Percentiles rank a stretch among this genome's conserved stretches.
Conservation (phyloP, 1,140 invertebrate genomes). For the Aphelinus atriplicis region DNA sequence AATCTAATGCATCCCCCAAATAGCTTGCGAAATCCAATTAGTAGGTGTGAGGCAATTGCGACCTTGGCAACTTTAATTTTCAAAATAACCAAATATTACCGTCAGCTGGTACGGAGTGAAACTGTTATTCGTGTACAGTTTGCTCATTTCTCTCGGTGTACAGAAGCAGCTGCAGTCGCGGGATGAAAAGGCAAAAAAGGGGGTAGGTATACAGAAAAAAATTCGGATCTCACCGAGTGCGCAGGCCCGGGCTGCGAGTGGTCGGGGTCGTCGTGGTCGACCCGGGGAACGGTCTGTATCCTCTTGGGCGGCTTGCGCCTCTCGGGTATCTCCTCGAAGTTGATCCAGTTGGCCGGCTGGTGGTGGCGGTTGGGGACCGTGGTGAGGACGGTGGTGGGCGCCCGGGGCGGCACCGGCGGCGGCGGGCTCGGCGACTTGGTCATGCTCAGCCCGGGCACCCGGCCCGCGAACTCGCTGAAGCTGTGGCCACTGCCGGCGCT, state of each 20-base stretch:
- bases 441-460: constrained; percentile 38
- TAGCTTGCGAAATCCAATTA: too few species aligned
- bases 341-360: constrained; percentile 76
- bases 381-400: constrained; percentile 42
- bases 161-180: too few species aligned
- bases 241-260: constrained; percentile 30
- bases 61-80: too few species aligned
- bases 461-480: constrained; percentile 61
- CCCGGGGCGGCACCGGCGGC: constrained; percentile 66
- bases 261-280: constrained; percentile 57
- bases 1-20: too few species aligned
- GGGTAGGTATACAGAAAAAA: background rate
- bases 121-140: too few species aligned
- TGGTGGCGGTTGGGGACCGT: constrained; percentile 45
- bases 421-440: constrained; percentile 59
- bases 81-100: too few species aligned
- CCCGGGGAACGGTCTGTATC: constrained; percentile 79
- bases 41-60: too few species aligned
- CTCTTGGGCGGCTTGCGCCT: constrained; percentile 79
- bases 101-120: too few species aligned
- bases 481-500: constrained; percentile 47
- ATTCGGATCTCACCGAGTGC: constrained; percentile 15
- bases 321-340: constrained; percentile 86
- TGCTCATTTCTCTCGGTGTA: too few species aligned
- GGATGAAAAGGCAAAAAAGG: background rate